Conservation (phyloP, 2,888 invertebrate species). For the Copidosoma aretas region DNA sequence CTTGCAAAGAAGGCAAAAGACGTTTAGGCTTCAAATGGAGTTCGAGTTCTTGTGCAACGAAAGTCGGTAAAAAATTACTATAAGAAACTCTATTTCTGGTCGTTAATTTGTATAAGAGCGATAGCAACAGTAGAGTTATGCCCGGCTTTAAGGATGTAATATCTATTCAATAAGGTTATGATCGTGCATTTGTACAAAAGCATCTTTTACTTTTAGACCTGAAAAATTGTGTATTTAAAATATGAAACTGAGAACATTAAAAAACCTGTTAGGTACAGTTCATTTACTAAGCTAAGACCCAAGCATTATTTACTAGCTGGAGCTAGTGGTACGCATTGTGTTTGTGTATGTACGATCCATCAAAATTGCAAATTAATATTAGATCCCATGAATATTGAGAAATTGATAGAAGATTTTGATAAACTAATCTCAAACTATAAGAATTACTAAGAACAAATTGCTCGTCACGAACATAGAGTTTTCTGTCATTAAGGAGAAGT, state of each 20-base stretch:
- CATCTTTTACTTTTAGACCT: constrained; percentile 30
- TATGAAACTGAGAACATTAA: constrained; percentile 16
- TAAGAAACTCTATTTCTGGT: not conserved
- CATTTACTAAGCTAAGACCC: constrained; percentile 31
- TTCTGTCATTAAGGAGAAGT: constrained; percentile 30
- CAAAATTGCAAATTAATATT: constrained; percentile 35
- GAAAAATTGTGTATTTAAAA: constrained; percentile 24
- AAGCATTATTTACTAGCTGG: constrained; percentile 34
- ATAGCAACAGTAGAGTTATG: not conserved
- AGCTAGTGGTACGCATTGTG: constrained; percentile 35
- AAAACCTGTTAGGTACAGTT: constrained; percentile 1
- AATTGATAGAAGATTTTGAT: constrained; percentile 1
- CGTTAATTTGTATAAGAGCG: not conserved
- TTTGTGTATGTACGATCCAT: constrained; percentile 34
- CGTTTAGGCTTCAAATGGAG: too few species aligned
- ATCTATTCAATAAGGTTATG: not conserved
- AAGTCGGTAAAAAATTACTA: too few species aligned
- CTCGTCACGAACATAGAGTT: constrained; percentile 23
- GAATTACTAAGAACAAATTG: constrained; percentile 16
- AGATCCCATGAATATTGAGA: constrained; percentile 9
- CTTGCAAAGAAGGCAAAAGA: too few species aligned
- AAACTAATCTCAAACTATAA: constrained; percentile 11
- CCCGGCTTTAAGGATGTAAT: not conserved
- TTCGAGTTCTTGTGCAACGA: too few species aligned
- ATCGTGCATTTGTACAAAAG: constrained; percentile 17